phyloP scores from a whole-genome alignment of 1,140 invertebrate species.

The Drosophila carrolli region DNA sequence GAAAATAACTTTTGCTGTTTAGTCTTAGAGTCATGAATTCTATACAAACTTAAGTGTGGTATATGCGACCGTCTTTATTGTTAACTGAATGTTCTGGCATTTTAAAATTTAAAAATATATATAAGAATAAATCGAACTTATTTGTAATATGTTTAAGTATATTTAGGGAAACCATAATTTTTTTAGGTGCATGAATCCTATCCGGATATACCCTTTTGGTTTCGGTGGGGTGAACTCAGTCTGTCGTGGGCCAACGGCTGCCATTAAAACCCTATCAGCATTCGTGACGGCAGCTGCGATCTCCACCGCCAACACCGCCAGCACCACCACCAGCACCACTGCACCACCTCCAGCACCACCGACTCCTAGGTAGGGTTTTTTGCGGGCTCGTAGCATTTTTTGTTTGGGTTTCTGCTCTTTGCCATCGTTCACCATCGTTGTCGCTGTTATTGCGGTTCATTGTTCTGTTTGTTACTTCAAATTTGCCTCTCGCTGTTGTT shows the following conservation, averaged over 20 bases:
- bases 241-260: slow-evolving; percentile 54
- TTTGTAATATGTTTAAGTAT: neutral
- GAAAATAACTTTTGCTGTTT: too few relatives aligned
- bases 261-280: slow-evolving; percentile 77
- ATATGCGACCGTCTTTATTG: too few relatives aligned
- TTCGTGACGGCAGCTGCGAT: slow-evolving; percentile 75
- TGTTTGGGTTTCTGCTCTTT: slow-evolving; percentile 24
- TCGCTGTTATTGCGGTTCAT: slow-evolving; percentile 74
- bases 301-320: slow-evolving; percentile 25
- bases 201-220: slow-evolving; percentile 20
- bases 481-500: slow-evolving; percentile 54
- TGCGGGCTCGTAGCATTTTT: slow-evolving; percentile 8
- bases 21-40: too few relatives aligned
- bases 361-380: slow-evolving; percentile 15
- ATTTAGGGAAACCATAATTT: neutral
- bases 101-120: neutral
- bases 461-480: slow-evolving; percentile 67
- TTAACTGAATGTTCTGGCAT: too few relatives aligned
- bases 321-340: slow-evolving; percentile 9
- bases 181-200: slow-evolving; percentile 13
- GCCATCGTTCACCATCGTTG: slow-evolving; percentile 33
- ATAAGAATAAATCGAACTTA: too few relatives aligned
- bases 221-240: slow-evolving; percentile 33
- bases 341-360: slow-evolving; percentile 3
- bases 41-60: too few relatives aligned